Conservation (phyloP, 1,140 invertebrate genomes). For the Hormaphis cornu region DNA sequence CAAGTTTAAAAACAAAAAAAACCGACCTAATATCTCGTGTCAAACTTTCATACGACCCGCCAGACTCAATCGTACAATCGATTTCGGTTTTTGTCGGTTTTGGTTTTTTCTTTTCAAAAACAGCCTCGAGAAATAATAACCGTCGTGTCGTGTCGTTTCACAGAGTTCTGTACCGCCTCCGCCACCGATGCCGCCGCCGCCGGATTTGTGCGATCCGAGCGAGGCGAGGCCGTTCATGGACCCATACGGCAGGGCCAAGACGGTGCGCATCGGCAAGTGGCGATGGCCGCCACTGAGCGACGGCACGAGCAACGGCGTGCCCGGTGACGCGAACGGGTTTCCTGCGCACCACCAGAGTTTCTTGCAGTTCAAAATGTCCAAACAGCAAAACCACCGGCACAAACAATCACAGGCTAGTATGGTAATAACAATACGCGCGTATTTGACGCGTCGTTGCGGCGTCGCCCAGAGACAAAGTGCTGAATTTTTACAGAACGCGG, state of each 20-base stretch:
- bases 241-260: constrained; percentile 85
- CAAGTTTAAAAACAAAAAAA: neutral
- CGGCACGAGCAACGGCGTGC: constrained; percentile 46
- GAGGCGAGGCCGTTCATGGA: constrained; percentile 74
- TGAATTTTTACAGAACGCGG: no score
- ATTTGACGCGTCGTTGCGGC: no score
- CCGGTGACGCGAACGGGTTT: constrained; percentile 39
- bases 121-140: no score
- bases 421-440: no score
- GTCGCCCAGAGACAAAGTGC: no score
- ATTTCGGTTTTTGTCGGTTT: no score
- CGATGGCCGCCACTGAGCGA: constrained; percentile 88
- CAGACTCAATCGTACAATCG: no score
- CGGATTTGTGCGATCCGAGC: constrained; percentile 65
- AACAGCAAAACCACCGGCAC: constrained; percentile 48
- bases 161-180: constrained; percentile 55
- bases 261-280: constrained; percentile 92
- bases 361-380: constrained; percentile 70
- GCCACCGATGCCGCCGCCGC: constrained; percentile 71
- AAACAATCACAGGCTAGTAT: constrained; percentile 44
- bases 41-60: no score
- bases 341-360: constrained; percentile 54
- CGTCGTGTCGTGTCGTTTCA: no score
- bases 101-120: no score
- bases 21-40: no score